Percentiles rank a stretch among this genome's conserved stretches.
phyloP scores from a whole-genome alignment of 2,797 vertebrate species.

The Crenichthys baileyi region DNA sequence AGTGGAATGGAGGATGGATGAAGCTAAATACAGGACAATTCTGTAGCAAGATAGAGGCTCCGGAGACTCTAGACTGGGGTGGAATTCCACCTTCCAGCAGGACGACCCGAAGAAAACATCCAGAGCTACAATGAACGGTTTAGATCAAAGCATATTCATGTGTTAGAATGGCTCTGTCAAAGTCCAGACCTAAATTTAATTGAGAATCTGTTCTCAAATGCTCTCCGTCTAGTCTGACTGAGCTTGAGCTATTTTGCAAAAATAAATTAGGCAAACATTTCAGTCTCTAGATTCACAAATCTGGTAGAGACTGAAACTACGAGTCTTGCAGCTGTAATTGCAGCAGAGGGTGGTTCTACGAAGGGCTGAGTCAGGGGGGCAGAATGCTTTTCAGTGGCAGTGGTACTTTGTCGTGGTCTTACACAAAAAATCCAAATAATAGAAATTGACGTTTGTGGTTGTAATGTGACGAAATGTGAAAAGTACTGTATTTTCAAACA shows the following conservation, averaged over 20 bases:
- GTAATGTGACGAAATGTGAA: not conserved
- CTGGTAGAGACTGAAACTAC: not conserved
- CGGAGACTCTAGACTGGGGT: not conserved
- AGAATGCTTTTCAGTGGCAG: too few species aligned
- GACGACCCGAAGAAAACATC: not conserved
- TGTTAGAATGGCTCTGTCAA: not conserved
- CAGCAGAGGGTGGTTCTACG: not conserved
- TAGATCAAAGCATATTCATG: not conserved
- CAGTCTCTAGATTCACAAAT: not conserved
- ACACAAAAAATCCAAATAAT: not conserved
- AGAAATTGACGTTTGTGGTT: not conserved
- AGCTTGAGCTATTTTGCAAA: not conserved
- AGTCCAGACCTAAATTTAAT: not conserved
- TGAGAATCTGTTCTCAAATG: not conserved
- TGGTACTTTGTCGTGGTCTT: not conserved
- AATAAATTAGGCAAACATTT: not conserved
- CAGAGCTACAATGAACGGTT: not conserved
- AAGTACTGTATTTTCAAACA: conserved; percentile 25
- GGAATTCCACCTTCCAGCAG: not conserved
- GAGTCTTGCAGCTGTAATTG: not conserved
- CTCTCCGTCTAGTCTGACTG: too few species aligned
- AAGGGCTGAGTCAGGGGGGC: not conserved
- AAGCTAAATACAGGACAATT: not conserved
- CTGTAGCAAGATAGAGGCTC: not conserved
- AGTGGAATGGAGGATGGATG: not conserved